These are phyloP conservation scores for Pelusios castaneus DNA, from an alignment of 2,113 vertebrate genomes.

Conservation along the genomic window DNA sequence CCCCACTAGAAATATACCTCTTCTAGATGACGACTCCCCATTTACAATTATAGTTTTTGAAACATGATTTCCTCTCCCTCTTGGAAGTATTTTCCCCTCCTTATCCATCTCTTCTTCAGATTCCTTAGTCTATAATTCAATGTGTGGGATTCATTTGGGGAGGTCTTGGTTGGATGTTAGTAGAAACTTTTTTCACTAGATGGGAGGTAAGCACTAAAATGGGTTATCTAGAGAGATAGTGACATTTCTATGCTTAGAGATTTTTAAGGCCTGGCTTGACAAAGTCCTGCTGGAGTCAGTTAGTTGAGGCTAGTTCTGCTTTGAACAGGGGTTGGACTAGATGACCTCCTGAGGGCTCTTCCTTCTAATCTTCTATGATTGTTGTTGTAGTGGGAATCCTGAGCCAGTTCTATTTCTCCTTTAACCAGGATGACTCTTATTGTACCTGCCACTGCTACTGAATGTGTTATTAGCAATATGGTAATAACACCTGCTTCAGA, in stretches of 20 bases:
- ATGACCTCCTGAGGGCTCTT: too few relatives aligned
- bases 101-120: neutral
- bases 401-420: constrained; percentile 64
- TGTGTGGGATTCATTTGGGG: constrained; percentile 8
- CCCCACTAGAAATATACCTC: neutral
- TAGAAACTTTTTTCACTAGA: too few relatives aligned
- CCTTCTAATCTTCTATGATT: too few relatives aligned
- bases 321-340: too few relatives aligned
- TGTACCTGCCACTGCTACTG: constrained; percentile 42
- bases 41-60: neutral
- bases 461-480: constrained; percentile 57
- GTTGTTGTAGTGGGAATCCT: constrained; percentile 35
- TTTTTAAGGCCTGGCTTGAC: too few relatives aligned
- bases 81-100: constrained; percentile 37
- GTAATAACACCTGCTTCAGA: constrained; percentile 67
- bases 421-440: constrained; percentile 42
- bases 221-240: too few relatives aligned
- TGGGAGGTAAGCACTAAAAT: too few relatives aligned
- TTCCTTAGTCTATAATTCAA: constrained; percentile 53
- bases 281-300: too few relatives aligned
- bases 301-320: too few relatives aligned
- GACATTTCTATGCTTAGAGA: too few relatives aligned
- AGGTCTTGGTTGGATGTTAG: too few relatives aligned
- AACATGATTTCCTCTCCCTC: constrained; percentile 6
- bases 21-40: neutral